Percentiles rank a stretch among this genome's conserved stretches.
These are phyloP conservation scores for Tychaedon coryphoeus DNA, from an alignment of 2,113 vertebrate species.

Conservation along the genomic window DNA sequence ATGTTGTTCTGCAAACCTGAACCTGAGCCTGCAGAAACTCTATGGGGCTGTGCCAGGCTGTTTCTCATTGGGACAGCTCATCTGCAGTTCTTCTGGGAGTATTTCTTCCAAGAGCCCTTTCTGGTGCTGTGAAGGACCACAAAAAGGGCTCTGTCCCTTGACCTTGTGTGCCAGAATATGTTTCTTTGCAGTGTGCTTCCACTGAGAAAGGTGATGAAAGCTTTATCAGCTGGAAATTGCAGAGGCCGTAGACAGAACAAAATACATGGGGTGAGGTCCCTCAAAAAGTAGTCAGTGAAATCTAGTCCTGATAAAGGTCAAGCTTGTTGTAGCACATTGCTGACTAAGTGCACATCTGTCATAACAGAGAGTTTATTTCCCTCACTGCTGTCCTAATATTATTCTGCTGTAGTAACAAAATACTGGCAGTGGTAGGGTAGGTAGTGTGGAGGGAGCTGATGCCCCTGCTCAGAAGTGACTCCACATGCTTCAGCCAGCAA, in stretches of 20 bases:
- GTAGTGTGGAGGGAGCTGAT: background rate
- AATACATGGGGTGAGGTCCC: background rate
- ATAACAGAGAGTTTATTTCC: background rate
- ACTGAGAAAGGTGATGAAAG: background rate
- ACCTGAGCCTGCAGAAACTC: background rate
- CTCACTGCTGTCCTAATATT: background rate
- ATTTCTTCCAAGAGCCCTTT: background rate
- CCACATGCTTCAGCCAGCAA: background rate
- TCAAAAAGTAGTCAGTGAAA: background rate
- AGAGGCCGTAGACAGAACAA: background rate
- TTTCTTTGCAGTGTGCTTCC: background rate
- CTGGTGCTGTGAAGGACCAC: background rate
- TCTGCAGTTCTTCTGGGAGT: fast-evolving
- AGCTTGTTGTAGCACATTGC: background rate
- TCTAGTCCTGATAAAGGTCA: background rate
- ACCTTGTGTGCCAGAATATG: background rate
- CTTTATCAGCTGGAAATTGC: background rate
- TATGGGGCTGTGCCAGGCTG: background rate
- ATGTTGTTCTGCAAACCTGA: background rate
- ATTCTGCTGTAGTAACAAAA: background rate
- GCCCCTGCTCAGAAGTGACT: background rate
- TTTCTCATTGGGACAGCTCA: background rate
- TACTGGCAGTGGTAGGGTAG: background rate
- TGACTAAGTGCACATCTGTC: background rate
- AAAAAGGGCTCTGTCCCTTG: background rate